A percentile compares a stretch with the other conserved stretches of the same genome.
phyloP scores from a whole-genome alignment of 2,113 vertebrate species.

The Octodon degus region DNA sequence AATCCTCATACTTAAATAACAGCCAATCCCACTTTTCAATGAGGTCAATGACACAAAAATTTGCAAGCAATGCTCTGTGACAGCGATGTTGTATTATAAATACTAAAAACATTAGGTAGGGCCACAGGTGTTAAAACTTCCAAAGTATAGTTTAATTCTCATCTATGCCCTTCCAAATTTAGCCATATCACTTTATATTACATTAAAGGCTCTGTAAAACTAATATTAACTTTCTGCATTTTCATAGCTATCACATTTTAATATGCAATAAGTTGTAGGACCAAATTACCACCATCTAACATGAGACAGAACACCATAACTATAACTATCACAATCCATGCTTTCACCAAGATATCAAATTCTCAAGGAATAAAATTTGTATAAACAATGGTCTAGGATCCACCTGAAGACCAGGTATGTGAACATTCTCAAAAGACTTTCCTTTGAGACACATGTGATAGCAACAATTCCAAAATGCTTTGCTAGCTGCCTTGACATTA shows the following conservation, averaged over 20 bases:
- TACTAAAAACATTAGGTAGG: background rate
- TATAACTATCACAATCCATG: constrained; percentile 39
- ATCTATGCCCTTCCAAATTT: background rate
- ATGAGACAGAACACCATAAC: constrained; percentile 8
- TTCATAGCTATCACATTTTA: constrained; percentile 45
- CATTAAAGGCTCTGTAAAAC: background rate
- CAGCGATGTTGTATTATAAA: background rate
- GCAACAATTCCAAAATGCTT: background rate
- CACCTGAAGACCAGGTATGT: background rate
- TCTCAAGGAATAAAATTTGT: constrained; percentile 46
- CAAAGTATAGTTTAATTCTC: constrained; percentile 8
- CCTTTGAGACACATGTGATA: background rate
- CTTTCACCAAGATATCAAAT: constrained; percentile 53
- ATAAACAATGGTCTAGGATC: constrained; percentile 16
- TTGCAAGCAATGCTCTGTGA: background rate
- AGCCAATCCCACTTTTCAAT: background rate
- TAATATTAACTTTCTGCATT: background rate
- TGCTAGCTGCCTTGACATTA: background rate
- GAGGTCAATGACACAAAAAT: background rate
- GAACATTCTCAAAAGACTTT: constrained; percentile 28
- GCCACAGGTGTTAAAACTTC: background rate
- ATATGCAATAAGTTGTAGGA: background rate
- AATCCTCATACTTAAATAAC: background rate
- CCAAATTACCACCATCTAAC: constrained; percentile 47
- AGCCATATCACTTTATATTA: background rate